A percentile compares a stretch with the other conserved stretches of the same genome.
phyloP scores from a whole-genome alignment of 2,797 vertebrate genomes.

The Calcarius lapponicus region DNA sequence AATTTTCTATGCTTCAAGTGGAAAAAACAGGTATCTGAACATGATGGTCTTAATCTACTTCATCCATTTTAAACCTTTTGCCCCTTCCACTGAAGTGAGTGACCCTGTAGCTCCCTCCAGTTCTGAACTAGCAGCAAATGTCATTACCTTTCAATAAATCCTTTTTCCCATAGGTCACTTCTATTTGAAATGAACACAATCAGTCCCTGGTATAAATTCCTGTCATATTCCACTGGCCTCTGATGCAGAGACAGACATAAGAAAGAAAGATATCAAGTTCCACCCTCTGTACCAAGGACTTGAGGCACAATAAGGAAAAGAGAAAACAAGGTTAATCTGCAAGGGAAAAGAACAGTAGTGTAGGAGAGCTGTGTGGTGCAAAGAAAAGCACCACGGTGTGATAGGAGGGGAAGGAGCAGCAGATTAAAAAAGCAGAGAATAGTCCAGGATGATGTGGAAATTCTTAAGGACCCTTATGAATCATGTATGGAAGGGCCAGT shows the following conservation, averaged over 20 bases:
- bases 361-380: background rate
- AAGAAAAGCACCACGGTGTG: background rate
- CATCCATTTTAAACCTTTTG: background rate
- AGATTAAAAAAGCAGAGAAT: background rate
- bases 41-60: background rate
- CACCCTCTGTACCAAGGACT: background rate
- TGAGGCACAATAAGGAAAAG: background rate
- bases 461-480: constrained; percentile 51
- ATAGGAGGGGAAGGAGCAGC: background rate
- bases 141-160: constrained; percentile 3
- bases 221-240: background rate
- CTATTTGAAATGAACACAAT: constrained; percentile 3
- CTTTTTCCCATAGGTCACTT: background rate
- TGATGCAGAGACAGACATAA: background rate
- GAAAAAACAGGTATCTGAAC: background rate
- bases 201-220: background rate
- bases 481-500: constrained; percentile 29
- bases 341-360: background rate
- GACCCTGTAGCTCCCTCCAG: background rate
- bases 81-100: background rate
- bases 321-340: background rate
- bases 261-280: background rate
- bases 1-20: background rate
- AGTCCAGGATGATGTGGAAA: background rate
- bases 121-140: background rate